Evolutionary conservation across 2,113 vertebrate genomes (phyloP).

Genomic region (Daphoenositta chrysoptera): DNA sequence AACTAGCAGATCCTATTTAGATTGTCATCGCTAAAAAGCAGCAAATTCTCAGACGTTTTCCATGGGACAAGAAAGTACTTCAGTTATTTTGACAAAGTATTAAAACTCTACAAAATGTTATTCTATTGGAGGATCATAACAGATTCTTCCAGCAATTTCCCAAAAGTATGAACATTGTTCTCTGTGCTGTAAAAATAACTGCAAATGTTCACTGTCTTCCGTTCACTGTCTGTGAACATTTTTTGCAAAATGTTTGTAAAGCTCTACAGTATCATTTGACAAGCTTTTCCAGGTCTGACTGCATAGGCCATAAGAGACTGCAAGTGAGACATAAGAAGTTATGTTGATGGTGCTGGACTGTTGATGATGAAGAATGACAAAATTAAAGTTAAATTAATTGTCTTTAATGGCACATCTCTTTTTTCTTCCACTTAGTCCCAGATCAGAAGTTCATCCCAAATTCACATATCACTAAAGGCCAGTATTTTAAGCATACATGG

Average conservation of each 20-base stretch:
- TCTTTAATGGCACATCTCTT: not conserved
- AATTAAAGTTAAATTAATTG: not conserved
- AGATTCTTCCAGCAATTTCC: not conserved
- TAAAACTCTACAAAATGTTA: not conserved
- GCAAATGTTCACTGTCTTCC: not conserved
- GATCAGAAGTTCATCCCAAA: not conserved
- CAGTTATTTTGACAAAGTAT: not conserved
- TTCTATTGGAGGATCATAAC: not conserved
- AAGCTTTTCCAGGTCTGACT: not conserved
- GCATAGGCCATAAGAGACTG: not conserved
- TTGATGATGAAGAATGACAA: not conserved
- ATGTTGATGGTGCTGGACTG: not conserved
- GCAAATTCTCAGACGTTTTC: not conserved
- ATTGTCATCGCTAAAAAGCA: not conserved
- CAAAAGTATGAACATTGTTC: not conserved
- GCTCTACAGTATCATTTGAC: not conserved
- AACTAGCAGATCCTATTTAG: slow-evolving; percentile 18
- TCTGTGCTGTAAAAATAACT: not conserved
- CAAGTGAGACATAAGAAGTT: not conserved
- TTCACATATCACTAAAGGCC: not conserved
- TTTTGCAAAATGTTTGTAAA: not conserved
- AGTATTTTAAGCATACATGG: not conserved
- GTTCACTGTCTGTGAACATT: not conserved
- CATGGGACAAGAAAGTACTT: not conserved
- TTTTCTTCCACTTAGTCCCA: not conserved